A percentile compares a stretch with the other conserved stretches of the same genome.
phyloP scores from a whole-genome alignment of 2,797 vertebrate species.

The Etheostoma nigrum region DNA sequence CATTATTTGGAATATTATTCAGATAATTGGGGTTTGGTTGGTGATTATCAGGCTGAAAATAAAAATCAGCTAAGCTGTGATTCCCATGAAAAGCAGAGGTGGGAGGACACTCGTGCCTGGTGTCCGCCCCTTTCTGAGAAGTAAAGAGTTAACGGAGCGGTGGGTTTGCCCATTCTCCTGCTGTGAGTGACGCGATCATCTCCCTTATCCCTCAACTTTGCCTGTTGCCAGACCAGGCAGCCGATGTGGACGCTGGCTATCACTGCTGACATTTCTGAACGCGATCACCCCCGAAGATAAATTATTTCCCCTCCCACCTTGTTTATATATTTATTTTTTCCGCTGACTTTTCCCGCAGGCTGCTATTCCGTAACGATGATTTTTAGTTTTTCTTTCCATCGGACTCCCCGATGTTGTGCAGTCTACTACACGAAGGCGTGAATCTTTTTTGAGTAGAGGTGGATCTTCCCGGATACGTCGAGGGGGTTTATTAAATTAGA shows the following conservation, averaged over 20 bases:
- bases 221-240: conserved; percentile 90
- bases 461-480: conserved; percentile 88
- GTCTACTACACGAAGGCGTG: conserved; percentile 83
- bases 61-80: conserved; percentile 31
- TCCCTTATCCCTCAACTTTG: conserved; percentile 93
- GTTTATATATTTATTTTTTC: conserved; percentile 24
- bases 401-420: conserved; percentile 86
- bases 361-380: conserved; percentile 73
- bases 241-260: conserved; percentile 82
- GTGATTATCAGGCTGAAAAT: conserved; percentile 7
- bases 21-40: conserved; percentile 11
- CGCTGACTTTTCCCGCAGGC: conserved; percentile 55
- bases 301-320: conserved; percentile 17
- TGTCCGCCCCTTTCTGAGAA: conserved; percentile 75
- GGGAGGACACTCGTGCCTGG: conserved; percentile 60
- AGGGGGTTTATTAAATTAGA: conserved; percentile 76
- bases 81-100: conserved; percentile 39
- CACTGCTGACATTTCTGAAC: conserved; percentile 78
- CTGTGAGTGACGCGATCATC: conserved; percentile 95
- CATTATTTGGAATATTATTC: background rate
- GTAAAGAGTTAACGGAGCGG: conserved; percentile 87
- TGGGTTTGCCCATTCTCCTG: conserved; percentile 86
- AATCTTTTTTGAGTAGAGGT: conserved; percentile 85
- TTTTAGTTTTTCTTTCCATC: conserved; percentile 75
- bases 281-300: conserved; percentile 56